Percentiles rank a stretch among this genome's conserved stretches.
These are phyloP conservation scores for Hymenochirus boettgeri DNA, from an alignment of 2,113 vertebrate genomes.

Conservation along the genomic window DNA sequence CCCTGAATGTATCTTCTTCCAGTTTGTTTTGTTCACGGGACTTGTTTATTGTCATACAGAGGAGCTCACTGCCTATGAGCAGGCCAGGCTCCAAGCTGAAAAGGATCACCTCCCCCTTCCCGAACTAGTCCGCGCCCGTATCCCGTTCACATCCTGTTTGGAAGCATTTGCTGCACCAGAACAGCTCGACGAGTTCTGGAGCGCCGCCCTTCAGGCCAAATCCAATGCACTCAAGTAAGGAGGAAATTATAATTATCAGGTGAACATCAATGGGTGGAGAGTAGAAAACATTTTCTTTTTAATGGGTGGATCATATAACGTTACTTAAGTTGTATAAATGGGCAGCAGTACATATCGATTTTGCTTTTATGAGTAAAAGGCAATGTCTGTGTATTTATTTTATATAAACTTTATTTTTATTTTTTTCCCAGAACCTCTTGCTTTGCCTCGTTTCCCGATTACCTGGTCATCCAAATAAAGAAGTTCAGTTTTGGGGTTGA, in stretches of 20 bases:
- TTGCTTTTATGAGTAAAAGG: too few relatives aligned
- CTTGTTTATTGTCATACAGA: conserved; percentile 60
- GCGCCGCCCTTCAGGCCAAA: conserved; percentile 92
- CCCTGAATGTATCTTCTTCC: too few relatives aligned
- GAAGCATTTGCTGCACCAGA: conserved; percentile 90
- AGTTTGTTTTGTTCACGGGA: too few relatives aligned
- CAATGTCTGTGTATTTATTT: too few relatives aligned
- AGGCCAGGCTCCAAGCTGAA: conserved; percentile 83
- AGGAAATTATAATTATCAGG: not conserved
- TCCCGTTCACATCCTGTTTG: conserved; percentile 92
- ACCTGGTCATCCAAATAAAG: conserved; percentile 98
- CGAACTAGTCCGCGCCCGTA: conserved; percentile 81
- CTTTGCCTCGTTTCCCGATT: conserved; percentile 96
- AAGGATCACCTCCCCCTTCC: conserved; percentile 72
- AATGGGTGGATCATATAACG: too few relatives aligned
- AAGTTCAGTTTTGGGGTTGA: conserved; percentile 97
- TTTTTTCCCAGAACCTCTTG: conserved; percentile 78
- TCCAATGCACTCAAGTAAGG: conserved; percentile 94
- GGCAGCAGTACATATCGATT: too few relatives aligned
- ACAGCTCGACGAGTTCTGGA: conserved; percentile 96
- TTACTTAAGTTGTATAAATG: too few relatives aligned
- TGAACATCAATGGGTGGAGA: too few relatives aligned
- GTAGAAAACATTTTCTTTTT: too few relatives aligned
- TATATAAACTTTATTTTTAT: too few relatives aligned
- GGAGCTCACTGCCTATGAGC: conserved; percentile 89